phyloP scores from a whole-genome alignment of 2,113 vertebrate genomes.

The Cervus canadensis region DNA sequence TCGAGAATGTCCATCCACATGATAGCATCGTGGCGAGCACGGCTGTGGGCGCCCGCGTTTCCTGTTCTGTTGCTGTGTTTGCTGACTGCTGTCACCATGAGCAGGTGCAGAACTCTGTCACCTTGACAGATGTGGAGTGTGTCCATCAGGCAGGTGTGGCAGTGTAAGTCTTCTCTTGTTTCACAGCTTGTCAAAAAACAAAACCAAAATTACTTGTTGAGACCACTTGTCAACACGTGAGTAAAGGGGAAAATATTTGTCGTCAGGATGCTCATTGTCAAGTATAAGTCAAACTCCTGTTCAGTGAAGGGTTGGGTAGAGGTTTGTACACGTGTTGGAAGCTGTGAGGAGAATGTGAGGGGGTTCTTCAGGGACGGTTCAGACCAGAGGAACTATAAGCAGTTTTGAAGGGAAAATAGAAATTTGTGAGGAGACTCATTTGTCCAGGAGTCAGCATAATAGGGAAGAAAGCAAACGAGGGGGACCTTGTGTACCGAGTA shows the following conservation, averaged over 20 bases:
- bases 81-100: neutral
- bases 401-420: neutral
- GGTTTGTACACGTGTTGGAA: neutral
- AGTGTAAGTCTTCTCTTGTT: neutral
- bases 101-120: neutral
- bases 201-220: neutral
- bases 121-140: neutral
- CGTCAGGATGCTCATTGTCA: neutral
- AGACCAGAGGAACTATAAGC: neutral
- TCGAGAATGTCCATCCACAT: neutral
- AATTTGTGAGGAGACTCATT: neutral
- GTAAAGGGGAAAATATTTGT: neutral
- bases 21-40: neutral
- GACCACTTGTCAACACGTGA: neutral
- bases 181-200: neutral
- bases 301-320: neutral
- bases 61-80: neutral
- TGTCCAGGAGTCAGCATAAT: neutral
- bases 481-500: too few species aligned
- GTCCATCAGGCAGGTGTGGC: neutral
- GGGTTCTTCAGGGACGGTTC: neutral
- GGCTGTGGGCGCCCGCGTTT: neutral
- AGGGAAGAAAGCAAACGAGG: neutral
- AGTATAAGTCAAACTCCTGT: neutral
- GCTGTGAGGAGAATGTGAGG: neutral